These are phyloP conservation scores for Octopus bimaculoides DNA, from an alignment of 1,140 invertebrate genomes.

Conservation along the genomic window DNA sequence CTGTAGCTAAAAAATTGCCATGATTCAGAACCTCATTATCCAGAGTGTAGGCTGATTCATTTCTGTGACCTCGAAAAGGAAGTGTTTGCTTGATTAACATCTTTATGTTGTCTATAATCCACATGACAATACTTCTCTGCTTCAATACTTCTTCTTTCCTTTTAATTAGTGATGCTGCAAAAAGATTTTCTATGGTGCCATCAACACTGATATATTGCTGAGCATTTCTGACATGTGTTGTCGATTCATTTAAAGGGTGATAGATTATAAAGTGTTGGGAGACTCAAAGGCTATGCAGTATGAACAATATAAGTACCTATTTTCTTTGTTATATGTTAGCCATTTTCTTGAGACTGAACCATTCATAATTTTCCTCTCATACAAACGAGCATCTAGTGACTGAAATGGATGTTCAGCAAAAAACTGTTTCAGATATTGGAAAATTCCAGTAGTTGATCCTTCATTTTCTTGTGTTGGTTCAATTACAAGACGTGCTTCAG, in stretches of 20 bases:
- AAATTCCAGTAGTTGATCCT: conserved; percentile 1
- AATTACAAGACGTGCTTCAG: conserved; percentile 1
- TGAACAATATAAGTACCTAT: neutral
- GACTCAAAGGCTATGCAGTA: conserved; percentile 12
- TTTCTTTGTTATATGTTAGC: conserved; percentile 13
- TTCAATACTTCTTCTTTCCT: conserved; percentile 6
- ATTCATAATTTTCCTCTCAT: conserved; percentile 9
- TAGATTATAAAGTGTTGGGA: neutral
- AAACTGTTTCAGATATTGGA: neutral
- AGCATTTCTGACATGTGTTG: neutral
- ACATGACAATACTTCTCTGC: conserved; percentile 12
- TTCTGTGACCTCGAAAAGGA: conserved; percentile 3
- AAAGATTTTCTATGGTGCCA: conserved; percentile 3
- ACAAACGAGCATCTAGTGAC: conserved; percentile 1
- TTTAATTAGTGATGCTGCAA: conserved; percentile 5
- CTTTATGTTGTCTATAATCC: conserved; percentile 10
- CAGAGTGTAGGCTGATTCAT: neutral
- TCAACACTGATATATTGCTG: conserved; percentile 8
- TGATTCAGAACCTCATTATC: conserved; percentile 13
- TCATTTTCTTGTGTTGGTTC: conserved; percentile 10
- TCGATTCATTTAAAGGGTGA: neutral
- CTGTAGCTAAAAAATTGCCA: conserved; percentile 9
- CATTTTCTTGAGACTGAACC: neutral
- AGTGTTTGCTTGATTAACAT: conserved; percentile 6
- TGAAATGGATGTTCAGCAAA: conserved; percentile 2